phyloP scores from a whole-genome alignment of 2,797 vertebrate species.

The Poecilia gillii region DNA sequence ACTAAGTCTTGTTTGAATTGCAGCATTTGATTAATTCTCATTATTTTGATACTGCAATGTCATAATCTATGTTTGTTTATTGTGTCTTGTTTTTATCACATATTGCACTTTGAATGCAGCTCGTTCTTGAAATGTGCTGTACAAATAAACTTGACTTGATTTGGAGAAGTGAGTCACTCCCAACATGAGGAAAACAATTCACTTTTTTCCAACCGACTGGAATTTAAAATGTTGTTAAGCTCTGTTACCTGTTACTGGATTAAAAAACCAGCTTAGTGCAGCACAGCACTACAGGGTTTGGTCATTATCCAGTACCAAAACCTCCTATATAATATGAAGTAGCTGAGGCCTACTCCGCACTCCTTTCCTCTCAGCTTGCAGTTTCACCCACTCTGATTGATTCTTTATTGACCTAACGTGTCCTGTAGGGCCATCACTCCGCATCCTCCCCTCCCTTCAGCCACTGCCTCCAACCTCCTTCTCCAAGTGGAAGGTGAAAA shows the following conservation, averaged over 20 bases:
- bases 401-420: slow-evolving; percentile 97
- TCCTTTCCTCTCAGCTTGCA: slow-evolving; percentile 91
- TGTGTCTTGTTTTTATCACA: neutral
- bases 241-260: slow-evolving; percentile 16
- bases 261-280: slow-evolving; percentile 48
- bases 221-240: neutral
- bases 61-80: neutral
- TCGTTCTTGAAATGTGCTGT: neutral
- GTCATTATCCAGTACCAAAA: slow-evolving; percentile 74
- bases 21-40: neutral
- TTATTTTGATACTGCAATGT: neutral
- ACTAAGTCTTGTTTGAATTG: neutral
- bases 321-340: slow-evolving; percentile 81
- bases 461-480: slow-evolving; percentile 38
- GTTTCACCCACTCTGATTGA: slow-evolving; percentile 94
- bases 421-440: slow-evolving; percentile 87
- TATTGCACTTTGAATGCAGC: neutral
- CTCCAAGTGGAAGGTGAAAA: slow-evolving; percentile 79
- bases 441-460: slow-evolving; percentile 67
- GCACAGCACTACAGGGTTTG: slow-evolving; percentile 59
- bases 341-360: slow-evolving; percentile 85
- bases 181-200: neutral
- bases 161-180: neutral
- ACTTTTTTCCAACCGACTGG: neutral
- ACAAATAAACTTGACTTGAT: neutral